Conservation (phyloP, 2,888 invertebrate species). For the Epinotia bilunana region DNA sequence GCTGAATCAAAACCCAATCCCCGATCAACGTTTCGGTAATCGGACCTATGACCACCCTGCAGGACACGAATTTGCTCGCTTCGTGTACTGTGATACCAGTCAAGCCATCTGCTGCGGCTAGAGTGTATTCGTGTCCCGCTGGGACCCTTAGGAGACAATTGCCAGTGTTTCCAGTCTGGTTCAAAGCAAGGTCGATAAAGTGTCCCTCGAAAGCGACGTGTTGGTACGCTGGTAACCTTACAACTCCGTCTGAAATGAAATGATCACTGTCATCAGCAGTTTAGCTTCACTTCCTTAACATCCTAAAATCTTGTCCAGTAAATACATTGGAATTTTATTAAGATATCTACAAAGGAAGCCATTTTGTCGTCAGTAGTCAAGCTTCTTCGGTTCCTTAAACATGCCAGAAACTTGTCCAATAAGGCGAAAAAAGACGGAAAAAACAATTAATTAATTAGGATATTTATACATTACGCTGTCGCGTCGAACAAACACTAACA, state of each 20-base stretch:
- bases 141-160: conserved; percentile 38
- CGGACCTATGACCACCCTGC: conserved; percentile 36
- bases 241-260: conserved; percentile 31
- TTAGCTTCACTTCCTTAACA: background rate
- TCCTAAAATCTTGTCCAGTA: background rate
- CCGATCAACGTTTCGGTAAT: conserved; percentile 36
- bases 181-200: conserved; percentile 38
- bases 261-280: background rate
- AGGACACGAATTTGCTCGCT: conserved; percentile 36
- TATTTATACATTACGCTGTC: background rate
- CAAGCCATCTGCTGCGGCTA: conserved; percentile 5
- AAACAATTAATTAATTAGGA: background rate
- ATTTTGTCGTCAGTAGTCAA: background rate
- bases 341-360: no score
- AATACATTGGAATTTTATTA: no score
- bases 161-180: conserved; percentile 37
- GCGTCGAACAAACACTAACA: background rate
- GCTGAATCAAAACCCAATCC: conserved; percentile 38
- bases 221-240: conserved; percentile 31
- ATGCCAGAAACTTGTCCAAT: no score
- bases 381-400: background rate
- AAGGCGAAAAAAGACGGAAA: no score
- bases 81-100: conserved; percentile 27
- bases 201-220: conserved; percentile 35
- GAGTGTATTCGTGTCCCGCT: conserved; percentile 33